A percentile compares a stretch with the other conserved stretches of the same genome.
Conservation (phyloP, 1,140 invertebrate species). For the Agraylea sexmaculata region DNA sequence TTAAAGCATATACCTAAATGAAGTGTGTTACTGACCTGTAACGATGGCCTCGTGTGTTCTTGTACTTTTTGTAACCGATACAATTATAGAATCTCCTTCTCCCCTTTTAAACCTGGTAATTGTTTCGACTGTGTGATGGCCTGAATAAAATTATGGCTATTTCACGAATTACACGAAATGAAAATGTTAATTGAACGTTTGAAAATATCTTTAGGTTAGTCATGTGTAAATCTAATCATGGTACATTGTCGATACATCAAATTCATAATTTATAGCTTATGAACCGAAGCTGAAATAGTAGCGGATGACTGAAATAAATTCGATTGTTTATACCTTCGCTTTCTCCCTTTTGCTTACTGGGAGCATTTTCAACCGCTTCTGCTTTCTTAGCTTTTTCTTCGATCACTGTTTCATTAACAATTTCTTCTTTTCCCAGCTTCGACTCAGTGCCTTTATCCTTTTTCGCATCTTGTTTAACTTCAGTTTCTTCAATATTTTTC, state of each 20-base stretch:
- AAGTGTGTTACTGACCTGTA: slow-evolving; percentile 42
- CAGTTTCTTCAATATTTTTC: slow-evolving; percentile 30
- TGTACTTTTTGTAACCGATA: slow-evolving; percentile 48
- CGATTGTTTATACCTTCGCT: slow-evolving; percentile 32
- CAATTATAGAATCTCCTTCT: slow-evolving; percentile 46
- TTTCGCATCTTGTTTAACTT: slow-evolving; percentile 10
- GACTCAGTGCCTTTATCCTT: slow-evolving; percentile 12
- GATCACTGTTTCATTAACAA: slow-evolving; percentile 15
- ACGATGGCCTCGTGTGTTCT: slow-evolving; percentile 47
- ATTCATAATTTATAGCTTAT: background rate
- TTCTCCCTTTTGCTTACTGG: slow-evolving; percentile 25
- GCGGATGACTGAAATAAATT: background rate
- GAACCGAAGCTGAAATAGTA: background rate
- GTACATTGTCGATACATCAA: too few relatives aligned
- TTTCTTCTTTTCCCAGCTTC: slow-evolving; percentile 15
- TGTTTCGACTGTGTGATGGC: slow-evolving; percentile 43
- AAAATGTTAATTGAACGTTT: background rate
- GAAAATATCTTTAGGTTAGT: background rate
- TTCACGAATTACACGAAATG: slow-evolving; percentile 14
- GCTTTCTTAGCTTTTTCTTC: slow-evolving; percentile 25
- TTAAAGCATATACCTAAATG: too few relatives aligned
- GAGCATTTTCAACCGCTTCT: slow-evolving; percentile 24
- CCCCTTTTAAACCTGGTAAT: slow-evolving; percentile 46
- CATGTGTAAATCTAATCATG: too few relatives aligned
- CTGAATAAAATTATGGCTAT: slow-evolving; percentile 31